Evolutionary conservation across 2,888 invertebrate genomes (phyloP).

Genomic region (Steinernema hermaphroditum): DNA sequence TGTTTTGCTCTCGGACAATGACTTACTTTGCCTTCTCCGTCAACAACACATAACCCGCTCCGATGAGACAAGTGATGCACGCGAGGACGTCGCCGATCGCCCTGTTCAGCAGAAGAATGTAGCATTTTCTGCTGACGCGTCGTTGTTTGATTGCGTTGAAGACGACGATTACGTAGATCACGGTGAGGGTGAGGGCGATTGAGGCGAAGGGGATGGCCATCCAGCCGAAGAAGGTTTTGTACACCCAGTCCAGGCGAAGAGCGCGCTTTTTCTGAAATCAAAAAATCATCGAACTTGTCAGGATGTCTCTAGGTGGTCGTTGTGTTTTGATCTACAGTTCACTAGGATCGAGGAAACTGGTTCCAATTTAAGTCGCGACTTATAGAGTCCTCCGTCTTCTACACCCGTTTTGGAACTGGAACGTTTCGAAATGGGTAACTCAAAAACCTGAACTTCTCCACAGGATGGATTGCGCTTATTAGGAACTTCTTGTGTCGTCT

Average conservation of each 20-base stretch:
- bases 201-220: slow-evolving; percentile 56
- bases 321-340: too few relatives aligned
- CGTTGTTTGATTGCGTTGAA: slow-evolving; percentile 56
- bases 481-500: too few relatives aligned
- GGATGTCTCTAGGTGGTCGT: too few relatives aligned
- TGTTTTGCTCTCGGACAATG: neutral
- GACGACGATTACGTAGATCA: slow-evolving; percentile 54
- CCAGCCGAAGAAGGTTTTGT: slow-evolving; percentile 59
- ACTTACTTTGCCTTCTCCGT: slow-evolving; percentile 58
- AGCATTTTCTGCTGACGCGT: slow-evolving; percentile 61
- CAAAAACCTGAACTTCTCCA: too few relatives aligned
- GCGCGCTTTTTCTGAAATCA: slow-evolving; percentile 50
- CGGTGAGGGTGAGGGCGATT: slow-evolving; percentile 50
- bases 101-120: slow-evolving; percentile 62
- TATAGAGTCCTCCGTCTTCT: neutral
- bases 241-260: slow-evolving; percentile 53
- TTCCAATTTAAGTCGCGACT: neutral
- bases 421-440: neutral
- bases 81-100: slow-evolving; percentile 61
- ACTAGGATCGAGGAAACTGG: neutral
- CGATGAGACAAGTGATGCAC: slow-evolving; percentile 49
- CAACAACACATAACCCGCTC: slow-evolving; percentile 50
- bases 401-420: neutral
- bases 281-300: neutral
- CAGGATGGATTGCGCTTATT: too few relatives aligned